These are phyloP conservation scores for Electrophaes corylata DNA, from an alignment of 2,888 invertebrate species.

Conservation along the genomic window DNA sequence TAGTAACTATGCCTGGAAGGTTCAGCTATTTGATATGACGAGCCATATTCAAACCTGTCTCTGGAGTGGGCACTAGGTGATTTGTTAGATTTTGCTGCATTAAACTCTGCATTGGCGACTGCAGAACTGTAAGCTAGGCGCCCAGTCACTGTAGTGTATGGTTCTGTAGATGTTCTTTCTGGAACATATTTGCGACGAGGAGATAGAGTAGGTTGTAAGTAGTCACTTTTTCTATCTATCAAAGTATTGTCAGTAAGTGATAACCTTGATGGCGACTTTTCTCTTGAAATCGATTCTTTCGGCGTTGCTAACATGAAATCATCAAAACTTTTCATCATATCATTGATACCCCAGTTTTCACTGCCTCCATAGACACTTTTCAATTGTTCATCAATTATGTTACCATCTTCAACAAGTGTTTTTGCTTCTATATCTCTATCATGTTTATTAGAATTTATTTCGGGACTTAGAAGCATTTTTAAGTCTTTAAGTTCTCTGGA, in stretches of 20 bases:
- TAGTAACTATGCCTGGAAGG: conserved; percentile 69
- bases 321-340: conserved; percentile 86
- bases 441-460: conserved; percentile 76
- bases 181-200: conserved; percentile 84
- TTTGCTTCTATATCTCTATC: conserved; percentile 85
- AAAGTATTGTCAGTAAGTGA: conserved; percentile 86
- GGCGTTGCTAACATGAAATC: conserved; percentile 83
- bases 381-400: conserved; percentile 88
- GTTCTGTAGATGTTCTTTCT: conserved; percentile 84
- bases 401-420: conserved; percentile 85
- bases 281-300: conserved; percentile 75
- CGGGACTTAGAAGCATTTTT: conserved; percentile 88
- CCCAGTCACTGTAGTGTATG: conserved; percentile 86
- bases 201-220: conserved; percentile 83
- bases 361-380: conserved; percentile 87
- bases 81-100: conserved; percentile 79
- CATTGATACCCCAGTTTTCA: conserved; percentile 88
- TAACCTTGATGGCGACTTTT: conserved; percentile 85
- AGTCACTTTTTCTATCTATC: conserved; percentile 87
- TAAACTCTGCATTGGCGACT: conserved; percentile 86
- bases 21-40: conserved; percentile 78
- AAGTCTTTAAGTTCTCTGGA: conserved; percentile 90
- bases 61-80: conserved; percentile 82
- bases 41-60: conserved; percentile 84
- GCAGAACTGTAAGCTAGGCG: conserved; percentile 87